Conservation (phyloP, 2,113 vertebrate species). For the Rafetus swinhoei region DNA sequence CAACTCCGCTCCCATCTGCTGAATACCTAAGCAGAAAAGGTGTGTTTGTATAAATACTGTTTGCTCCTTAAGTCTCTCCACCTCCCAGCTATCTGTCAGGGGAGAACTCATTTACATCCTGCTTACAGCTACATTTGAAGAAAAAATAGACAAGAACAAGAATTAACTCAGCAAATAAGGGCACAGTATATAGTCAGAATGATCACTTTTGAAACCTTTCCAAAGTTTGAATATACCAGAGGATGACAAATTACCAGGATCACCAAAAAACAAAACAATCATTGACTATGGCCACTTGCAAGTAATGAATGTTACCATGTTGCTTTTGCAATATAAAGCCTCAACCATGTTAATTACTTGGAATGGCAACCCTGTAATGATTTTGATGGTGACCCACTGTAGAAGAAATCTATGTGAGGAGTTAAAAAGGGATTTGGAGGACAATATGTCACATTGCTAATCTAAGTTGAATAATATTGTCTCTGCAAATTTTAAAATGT, state of each 20-base stretch:
- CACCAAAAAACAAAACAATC: background rate
- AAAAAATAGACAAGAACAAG: constrained; percentile 12
- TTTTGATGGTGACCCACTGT: constrained; percentile 42
- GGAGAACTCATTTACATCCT: too few relatives aligned
- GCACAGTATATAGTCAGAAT: constrained; percentile 25
- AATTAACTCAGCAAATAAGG: constrained; percentile 3
- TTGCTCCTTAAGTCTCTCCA: too few relatives aligned
- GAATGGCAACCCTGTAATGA: constrained; percentile 9
- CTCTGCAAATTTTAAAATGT: background rate
- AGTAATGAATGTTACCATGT: constrained; percentile 57
- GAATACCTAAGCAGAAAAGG: too few relatives aligned
- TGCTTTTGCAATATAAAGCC: constrained; percentile 1
- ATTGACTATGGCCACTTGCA: constrained; percentile 43
- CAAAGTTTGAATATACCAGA: background rate
- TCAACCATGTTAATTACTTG: constrained; percentile 45
- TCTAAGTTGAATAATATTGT: background rate
- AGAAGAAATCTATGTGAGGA: constrained; percentile 25
- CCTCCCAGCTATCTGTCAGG: too few relatives aligned
- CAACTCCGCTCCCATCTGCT: too few relatives aligned
- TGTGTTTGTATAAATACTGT: too few relatives aligned
- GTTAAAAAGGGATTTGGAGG: constrained; percentile 19
- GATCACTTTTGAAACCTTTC: constrained; percentile 34
- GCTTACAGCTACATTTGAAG: background rate
- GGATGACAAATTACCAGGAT: background rate
- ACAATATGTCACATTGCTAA: background rate